Conservation (phyloP, 1,140 invertebrate species). For the Pinna nobilis region DNA sequence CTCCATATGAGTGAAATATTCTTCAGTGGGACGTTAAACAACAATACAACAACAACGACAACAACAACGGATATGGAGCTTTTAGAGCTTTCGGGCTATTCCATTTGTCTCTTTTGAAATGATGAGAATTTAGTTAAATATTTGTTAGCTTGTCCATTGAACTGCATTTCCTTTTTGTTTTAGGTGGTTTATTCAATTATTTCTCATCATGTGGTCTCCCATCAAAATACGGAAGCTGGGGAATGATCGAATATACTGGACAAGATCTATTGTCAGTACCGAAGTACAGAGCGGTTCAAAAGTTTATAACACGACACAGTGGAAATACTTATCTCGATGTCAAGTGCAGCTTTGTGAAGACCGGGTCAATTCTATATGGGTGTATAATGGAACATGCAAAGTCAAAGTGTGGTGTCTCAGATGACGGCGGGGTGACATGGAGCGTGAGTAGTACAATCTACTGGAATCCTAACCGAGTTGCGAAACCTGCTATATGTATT, state of each 20-base stretch:
- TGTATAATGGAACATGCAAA: constrained; percentile 36
- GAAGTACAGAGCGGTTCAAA: constrained; percentile 54
- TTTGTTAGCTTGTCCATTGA: too few species aligned
- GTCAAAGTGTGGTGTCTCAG: constrained; percentile 37
- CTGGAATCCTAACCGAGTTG: too few species aligned
- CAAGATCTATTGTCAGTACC: constrained; percentile 53
- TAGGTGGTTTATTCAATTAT: constrained; percentile 62
- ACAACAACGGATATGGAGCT: too few species aligned
- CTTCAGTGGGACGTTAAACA: too few species aligned
- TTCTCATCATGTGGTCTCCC: constrained; percentile 47
- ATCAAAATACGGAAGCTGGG: constrained; percentile 59
- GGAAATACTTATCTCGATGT: constrained; percentile 37
- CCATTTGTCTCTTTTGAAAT: too few species aligned
- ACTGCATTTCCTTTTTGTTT: neutral
- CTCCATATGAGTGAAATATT: too few species aligned
- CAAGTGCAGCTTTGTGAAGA: constrained; percentile 47
- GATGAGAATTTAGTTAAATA: too few species aligned
- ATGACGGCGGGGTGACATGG: constrained; percentile 43
- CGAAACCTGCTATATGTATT: too few species aligned
- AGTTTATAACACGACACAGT: constrained; percentile 45
- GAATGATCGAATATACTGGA: constrained; percentile 59
- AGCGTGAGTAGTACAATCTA: constrained; percentile 44
- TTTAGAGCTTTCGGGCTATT: too few species aligned
- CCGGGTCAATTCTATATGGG: constrained; percentile 26
- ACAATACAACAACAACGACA: too few species aligned